Evolutionary conservation across 23 tunicate genomes (phyloP).

Genomic region (Trididemnum clinides): DNA sequence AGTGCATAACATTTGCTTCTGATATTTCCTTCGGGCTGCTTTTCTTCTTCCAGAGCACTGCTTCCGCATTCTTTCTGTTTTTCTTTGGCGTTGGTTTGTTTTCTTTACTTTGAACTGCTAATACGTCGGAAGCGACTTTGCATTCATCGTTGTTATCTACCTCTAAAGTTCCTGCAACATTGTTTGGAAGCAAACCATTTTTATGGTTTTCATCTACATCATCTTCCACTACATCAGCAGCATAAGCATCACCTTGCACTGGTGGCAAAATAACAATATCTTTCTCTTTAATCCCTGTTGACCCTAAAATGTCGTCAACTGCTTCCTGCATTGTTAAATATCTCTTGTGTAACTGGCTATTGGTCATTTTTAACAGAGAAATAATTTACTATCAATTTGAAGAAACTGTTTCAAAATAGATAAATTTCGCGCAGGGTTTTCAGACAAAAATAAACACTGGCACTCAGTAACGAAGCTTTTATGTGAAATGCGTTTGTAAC

Average conservation of each 20-base stretch:
- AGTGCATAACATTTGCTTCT: neutral
- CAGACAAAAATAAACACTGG: no score
- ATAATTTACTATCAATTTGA: neutral
- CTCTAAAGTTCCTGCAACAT: conserved; percentile 29
- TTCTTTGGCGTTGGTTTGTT: neutral
- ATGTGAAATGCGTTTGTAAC: no score
- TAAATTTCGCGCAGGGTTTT: no score
- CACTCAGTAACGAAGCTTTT: no score
- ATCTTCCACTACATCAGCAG: neutral
- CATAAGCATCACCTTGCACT: conserved; percentile 6
- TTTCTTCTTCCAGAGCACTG: neutral
- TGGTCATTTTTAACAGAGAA: neutral
- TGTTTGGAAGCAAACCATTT: conserved; percentile 2
- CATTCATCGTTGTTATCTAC: neutral
- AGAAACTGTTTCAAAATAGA: no score
- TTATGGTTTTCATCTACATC: neutral
- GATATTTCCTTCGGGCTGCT: neutral
- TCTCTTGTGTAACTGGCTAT: neutral
- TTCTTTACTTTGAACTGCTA: neutral
- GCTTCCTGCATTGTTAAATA: neutral
- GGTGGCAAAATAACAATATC: conserved; percentile 17
- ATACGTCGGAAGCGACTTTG: neutral
- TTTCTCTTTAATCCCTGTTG: neutral
- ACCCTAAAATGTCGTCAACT: neutral
- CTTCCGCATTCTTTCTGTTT: neutral